A percentile compares a stretch with the other conserved stretches of the same genome.
Conservation (phyloP, 2,888 invertebrate species). For the Mellilla xanthometata region DNA sequence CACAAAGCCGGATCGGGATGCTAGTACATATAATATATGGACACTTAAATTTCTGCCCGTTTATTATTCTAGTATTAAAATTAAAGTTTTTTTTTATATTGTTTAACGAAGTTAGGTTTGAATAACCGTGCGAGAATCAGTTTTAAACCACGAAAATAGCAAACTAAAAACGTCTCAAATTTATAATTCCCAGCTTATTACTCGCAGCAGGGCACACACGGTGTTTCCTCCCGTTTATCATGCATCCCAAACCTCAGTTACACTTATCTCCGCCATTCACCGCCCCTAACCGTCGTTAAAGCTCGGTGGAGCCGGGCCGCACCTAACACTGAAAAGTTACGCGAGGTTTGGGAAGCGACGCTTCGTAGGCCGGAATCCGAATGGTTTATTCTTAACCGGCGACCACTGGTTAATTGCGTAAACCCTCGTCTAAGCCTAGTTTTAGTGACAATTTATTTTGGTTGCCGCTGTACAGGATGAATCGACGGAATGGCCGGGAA, state of each 20-base stretch:
- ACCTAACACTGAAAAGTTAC: slow-evolving; percentile 45
- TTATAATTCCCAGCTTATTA: too few relatives aligned
- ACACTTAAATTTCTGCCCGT: too few relatives aligned
- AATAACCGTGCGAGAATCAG: too few relatives aligned
- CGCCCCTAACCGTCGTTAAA: slow-evolving; percentile 18
- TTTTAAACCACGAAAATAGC: too few relatives aligned
- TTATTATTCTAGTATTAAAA: too few relatives aligned
- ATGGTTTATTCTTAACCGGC: slow-evolving; percentile 74
- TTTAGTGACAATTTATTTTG: slow-evolving; percentile 76
- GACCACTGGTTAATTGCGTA: slow-evolving; percentile 68
- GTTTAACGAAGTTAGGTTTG: too few relatives aligned
- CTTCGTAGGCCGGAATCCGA: slow-evolving; percentile 54
- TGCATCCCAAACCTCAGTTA: slow-evolving; percentile 15
- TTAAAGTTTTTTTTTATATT: too few relatives aligned
- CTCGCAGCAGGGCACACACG: background rate
- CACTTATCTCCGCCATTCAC: slow-evolving; percentile 17
- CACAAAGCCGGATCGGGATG: too few relatives aligned
- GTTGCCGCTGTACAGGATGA: slow-evolving; percentile 53
- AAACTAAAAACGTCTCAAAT: too few relatives aligned
- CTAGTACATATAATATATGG: too few relatives aligned
- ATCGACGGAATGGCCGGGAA: slow-evolving; percentile 26
- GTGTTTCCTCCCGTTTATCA: slow-evolving; percentile 12
- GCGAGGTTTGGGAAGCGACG: slow-evolving; percentile 35
- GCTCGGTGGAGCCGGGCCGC: slow-evolving; percentile 25
- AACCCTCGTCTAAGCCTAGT: slow-evolving; percentile 76